Base-by-base conservation (phyloP, 2,888 invertebrate genomes). In the Incurvaria masculella region DNA sequence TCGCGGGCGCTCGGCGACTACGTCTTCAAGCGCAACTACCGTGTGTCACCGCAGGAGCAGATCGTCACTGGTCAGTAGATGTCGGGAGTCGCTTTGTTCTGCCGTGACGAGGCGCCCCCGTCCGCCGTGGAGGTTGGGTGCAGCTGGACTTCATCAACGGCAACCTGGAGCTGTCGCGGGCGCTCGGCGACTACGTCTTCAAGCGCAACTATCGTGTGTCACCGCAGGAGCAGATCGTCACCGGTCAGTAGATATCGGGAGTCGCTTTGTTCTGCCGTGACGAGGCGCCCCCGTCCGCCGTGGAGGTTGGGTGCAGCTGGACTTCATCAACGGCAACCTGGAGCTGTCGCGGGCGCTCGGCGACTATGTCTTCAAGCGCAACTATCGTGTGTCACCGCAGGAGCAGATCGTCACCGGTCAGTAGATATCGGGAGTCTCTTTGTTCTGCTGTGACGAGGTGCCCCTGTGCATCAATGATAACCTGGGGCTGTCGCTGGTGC, bases 91-190 rank as follows among this genome's bases (percentile, higher is more conserved):
- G 10, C 10, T 11, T 27, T 27, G 10, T 10, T 11, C 10, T 11
- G 14, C 33, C 10, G 10, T 27, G 33, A 27, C 14, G n/a, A n/a
- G n/a, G n/a, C n/a, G n/a, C n/a, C n/a, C n/a, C n/a, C n/a, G n/a
- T n/a, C n/a, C n/a, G n/a, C n/a, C n/a, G 97, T 27, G 98, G 98
- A 3, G 98, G 98, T 45, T 98, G 92, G 89, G 97, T 99, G 1
- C 95, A 97, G 68, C 89, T 92, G 58, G 96, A 97, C 78, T 81
- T 97, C 57, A 97, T 99, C n/a, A 98, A 99, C 72, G 98, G 98
- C 2, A 96, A 96, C 74, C 79, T 99, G 55, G 98, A 98, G 1
- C 76, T 99, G 44, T 97, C 97, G 1, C 81, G 98, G 56, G 98
- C 99, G 0, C 79, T 99, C 1, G 99, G 99, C 0, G 99, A 99